These are phyloP conservation scores for Coregonus ussuriensis DNA, from an alignment of 2,797 vertebrate genomes.

Conservation along the genomic window DNA sequence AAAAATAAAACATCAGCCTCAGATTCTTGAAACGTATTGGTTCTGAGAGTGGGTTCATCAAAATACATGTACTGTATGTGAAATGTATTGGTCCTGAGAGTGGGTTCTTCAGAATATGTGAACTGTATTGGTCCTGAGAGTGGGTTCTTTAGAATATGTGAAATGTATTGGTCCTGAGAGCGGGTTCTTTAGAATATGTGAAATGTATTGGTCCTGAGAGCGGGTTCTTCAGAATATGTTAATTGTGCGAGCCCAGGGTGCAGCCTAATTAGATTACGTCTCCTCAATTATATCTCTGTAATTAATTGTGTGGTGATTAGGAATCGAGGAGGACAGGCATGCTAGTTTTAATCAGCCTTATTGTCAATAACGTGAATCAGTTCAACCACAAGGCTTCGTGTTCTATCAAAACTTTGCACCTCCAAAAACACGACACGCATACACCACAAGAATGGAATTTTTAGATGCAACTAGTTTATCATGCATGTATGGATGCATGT, in stretches of 20 bases:
- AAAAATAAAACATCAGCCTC: no score
- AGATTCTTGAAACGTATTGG: not conserved
- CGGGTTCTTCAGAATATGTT: not conserved
- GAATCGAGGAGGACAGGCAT: not conserved
- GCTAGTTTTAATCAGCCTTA: not conserved
- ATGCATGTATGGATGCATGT: not conserved
- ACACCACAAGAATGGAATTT: not conserved
- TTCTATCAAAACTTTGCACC: not conserved
- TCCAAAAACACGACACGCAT: not conserved
- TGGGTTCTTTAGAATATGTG: no score
- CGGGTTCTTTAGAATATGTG: no score
- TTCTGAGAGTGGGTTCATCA: not conserved
- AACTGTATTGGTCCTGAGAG: no score
- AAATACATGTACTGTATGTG: no score
- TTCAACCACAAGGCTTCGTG: not conserved
- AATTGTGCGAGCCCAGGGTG: not conserved
- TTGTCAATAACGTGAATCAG: not conserved
- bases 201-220: no score
- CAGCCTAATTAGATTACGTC: not conserved
- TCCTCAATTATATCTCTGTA: not conserved
- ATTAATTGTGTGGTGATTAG: not conserved
- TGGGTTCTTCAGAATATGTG: no score
- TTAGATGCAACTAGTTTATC: no score
- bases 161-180: not conserved
- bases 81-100: no score